Percentiles rank a stretch among this genome's conserved stretches.
These are phyloP conservation scores for Leuciscus waleckii DNA, from an alignment of 2,797 vertebrate genomes.

Conservation along the genomic window DNA sequence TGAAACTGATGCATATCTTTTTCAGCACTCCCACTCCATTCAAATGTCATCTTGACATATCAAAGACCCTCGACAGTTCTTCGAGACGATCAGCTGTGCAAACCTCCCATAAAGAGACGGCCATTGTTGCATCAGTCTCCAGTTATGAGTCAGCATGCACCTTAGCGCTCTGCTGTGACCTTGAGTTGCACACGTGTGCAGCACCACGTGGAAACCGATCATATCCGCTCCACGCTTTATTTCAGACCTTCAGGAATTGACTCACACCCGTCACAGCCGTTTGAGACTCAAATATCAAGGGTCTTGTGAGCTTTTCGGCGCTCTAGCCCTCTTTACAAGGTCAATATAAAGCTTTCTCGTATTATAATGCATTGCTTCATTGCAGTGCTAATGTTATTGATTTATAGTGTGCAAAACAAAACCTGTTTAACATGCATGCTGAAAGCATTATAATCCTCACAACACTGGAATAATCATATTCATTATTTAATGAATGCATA, in stretches of 20 bases:
- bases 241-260: constrained; percentile 27
- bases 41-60: neutral
- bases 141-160: constrained; percentile 83
- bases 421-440: neutral
- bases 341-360: neutral
- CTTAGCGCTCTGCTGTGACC: constrained; percentile 73
- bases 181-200: constrained; percentile 52
- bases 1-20: neutral
- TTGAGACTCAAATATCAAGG: constrained; percentile 10
- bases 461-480: neutral
- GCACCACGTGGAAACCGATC: constrained; percentile 43
- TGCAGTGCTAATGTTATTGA: neutral
- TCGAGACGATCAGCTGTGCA: constrained; percentile 10
- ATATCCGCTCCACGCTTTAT: constrained; percentile 43
- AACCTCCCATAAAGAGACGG: neutral
- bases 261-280: neutral
- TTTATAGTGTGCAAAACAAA: neutral
- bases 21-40: neutral
- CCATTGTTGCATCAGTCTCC: constrained; percentile 75
- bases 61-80: neutral
- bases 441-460: neutral
- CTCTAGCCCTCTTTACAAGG: constrained; percentile 15
- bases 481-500: neutral
- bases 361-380: neutral
- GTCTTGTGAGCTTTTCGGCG: neutral